phyloP scores from a whole-genome alignment of 2,797 vertebrate genomes.

The Chaenodraco wilsoni region DNA sequence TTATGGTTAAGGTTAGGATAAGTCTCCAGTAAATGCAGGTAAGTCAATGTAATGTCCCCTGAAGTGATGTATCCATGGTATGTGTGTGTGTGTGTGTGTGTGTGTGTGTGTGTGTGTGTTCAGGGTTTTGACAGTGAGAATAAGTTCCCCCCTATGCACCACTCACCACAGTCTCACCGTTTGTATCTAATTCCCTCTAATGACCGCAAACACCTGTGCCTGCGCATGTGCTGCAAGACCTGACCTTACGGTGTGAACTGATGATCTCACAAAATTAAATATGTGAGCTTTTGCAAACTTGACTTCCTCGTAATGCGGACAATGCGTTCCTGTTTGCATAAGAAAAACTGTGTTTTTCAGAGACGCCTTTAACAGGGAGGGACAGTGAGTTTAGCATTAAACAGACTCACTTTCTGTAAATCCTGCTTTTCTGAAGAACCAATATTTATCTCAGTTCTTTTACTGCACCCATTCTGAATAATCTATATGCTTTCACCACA shows the following conservation, averaged over 20 bases:
- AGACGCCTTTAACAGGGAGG: neutral
- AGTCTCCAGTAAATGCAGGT: too few relatives aligned
- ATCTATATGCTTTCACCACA: conserved; percentile 19
- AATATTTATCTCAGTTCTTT: conserved; percentile 31
- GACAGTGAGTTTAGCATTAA: conserved; percentile 9
- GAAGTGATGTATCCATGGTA: too few relatives aligned
- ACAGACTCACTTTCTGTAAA: conserved; percentile 2
- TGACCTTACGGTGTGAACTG: neutral
- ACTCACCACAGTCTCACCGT: conserved; percentile 19
- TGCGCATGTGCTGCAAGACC: conserved; percentile 22
- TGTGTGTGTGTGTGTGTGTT: neutral
- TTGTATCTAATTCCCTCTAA: conserved; percentile 6
- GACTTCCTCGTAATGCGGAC: conserved; percentile 42
- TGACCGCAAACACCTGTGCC: conserved; percentile 34
- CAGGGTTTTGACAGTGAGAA: conserved; percentile 20
- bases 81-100: neutral
- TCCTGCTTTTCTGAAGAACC: conserved; percentile 25
- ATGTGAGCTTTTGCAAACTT: conserved; percentile 29
- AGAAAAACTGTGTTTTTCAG: conserved; percentile 16
- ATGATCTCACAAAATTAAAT: conserved; percentile 42
- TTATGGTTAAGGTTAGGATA: too few relatives aligned
- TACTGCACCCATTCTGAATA: conserved; percentile 17
- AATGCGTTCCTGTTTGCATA: conserved; percentile 51
- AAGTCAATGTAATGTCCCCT: too few relatives aligned
- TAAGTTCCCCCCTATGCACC: conserved; percentile 18